Conservation (phyloP, 2,797 vertebrate species). For the Chanos chanos region DNA sequence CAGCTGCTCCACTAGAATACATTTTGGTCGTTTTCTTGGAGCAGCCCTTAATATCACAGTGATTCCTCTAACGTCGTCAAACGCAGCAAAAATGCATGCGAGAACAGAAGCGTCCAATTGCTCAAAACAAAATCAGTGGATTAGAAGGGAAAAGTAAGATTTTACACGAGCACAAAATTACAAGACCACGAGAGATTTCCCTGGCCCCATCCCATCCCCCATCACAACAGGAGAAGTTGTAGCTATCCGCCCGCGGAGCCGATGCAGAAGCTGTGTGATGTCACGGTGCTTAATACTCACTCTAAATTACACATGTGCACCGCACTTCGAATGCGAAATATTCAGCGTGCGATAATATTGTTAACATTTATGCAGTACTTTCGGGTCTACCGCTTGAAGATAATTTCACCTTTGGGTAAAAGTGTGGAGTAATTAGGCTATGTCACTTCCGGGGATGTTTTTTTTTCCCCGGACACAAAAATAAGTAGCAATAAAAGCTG, state of each 20-base stretch:
- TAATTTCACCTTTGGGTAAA: no score
- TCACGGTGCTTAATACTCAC: no score
- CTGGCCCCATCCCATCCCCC: constrained; percentile 75
- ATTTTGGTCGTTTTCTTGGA: constrained; percentile 70
- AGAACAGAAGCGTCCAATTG: constrained; percentile 35
- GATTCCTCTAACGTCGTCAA: constrained; percentile 57
- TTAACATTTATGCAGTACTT: no score
- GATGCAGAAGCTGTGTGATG: neutral
- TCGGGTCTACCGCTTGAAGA: no score
- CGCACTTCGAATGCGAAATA: no score
- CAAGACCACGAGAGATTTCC: constrained; percentile 63
- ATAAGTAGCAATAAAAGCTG: no score
- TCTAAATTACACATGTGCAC: no score
- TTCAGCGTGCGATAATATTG: no score
- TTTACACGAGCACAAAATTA: constrained; percentile 66
- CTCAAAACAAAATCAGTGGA: constrained; percentile 31
- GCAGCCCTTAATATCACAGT: constrained; percentile 56
- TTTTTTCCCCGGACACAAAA: no score
- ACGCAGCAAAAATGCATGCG: constrained; percentile 64
- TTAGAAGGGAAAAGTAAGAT: constrained; percentile 32
- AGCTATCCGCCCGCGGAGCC: constrained; percentile 18
- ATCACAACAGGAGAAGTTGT: constrained; percentile 60
- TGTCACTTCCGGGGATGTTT: no score
- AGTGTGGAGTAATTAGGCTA: no score
- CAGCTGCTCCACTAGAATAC: constrained; percentile 71